Base-by-base conservation (phyloP, 2,797 vertebrate species). In the Neosalanx taihuensis region DNA sequence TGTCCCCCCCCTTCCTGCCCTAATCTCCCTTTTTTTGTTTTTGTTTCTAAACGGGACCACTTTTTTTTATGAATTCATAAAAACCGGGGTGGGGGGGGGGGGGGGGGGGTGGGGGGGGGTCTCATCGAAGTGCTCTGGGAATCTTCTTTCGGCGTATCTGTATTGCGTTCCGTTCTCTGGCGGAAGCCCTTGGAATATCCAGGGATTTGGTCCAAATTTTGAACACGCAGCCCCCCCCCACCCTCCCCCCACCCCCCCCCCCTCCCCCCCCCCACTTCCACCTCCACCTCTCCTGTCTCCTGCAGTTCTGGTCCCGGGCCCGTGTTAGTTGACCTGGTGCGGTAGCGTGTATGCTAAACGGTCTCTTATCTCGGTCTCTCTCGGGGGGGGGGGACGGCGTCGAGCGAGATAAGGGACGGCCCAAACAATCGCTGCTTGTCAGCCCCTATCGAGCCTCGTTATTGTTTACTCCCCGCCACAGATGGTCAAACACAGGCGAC, bases 331-430 rank as follows among this genome's bases (percentile, higher is more conserved):
- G 37, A 49, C 64, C 23, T 67, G 23, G n/a, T 51, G 13, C 4
- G 23, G 31, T n/a, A 37, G 35, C n/a, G 80, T 83, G 79, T 80
- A 84, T 80, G 80, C 75, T 85, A 81, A 85, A 83, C 37, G 74
- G 1, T 9, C 72, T 69, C 68, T 83, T 84, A 84, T 87, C 85
- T 79, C 69, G 49, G 37, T n/a, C 72, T 68, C 74, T 84, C 77
- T 70, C n/a, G n/a, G n/a, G n/a, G n/a, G n/a, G 71, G 18, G 23
- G 33, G 66, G 81, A 82, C 71, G 56, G 59, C 31, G 33, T 66
- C 81, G 85, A 87, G 85, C 78, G 84, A 85, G 84, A 85, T 85
- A 84, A 71, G 76, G 69, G 71, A n/a, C 63, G 66, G 62, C 73
- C 72, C n/a, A 83, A 85, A 85, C 81, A 83, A 84, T 84, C 82